Percentiles rank a stretch among this genome's conserved stretches.
Conservation (phyloP, 2,888 invertebrate genomes). For the Pristionchus arcanus region DNA sequence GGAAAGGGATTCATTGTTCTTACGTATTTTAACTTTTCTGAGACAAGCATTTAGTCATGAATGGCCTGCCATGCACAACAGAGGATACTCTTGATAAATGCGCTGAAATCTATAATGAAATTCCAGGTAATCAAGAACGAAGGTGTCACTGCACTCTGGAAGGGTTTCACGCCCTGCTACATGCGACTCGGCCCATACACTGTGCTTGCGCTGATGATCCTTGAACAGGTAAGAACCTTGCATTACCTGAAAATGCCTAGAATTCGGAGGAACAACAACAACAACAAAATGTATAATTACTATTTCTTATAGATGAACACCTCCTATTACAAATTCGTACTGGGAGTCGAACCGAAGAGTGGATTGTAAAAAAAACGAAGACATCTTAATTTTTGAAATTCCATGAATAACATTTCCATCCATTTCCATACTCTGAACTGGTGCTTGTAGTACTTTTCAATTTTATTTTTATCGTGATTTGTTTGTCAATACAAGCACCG, state of each 20-base stretch:
- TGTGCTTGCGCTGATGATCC: constrained; percentile 95
- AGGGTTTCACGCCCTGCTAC: constrained; percentile 92
- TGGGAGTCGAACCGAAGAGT: constrained; percentile 72
- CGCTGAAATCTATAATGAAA: constrained; percentile 39
- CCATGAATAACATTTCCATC: too few relatives aligned
- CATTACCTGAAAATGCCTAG: constrained; percentile 79
- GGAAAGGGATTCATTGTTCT: too few relatives aligned
- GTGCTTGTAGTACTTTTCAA: too few relatives aligned
- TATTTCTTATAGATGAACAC: constrained; percentile 87
- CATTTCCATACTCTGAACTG: too few relatives aligned
- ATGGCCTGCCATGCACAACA: too few relatives aligned
- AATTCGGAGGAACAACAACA: constrained; percentile 58
- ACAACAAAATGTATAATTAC: neutral
- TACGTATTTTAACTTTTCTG: too few relatives aligned
- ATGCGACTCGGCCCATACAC: constrained; percentile 97
- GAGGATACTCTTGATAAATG: too few relatives aligned
- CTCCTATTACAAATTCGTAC: constrained; percentile 84
- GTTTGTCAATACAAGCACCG: neutral
- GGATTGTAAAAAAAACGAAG: constrained; percentile 48
- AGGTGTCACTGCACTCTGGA: constrained; percentile 94
- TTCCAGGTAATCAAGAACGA: constrained; percentile 88
- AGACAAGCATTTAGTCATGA: too few relatives aligned
- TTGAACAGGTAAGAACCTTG: constrained; percentile 86
- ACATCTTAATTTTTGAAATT: neutral
- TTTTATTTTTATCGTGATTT: too few relatives aligned